phyloP scores from a whole-genome alignment of 1,140 invertebrate genomes.

The Acromyrmex charruanus region DNA sequence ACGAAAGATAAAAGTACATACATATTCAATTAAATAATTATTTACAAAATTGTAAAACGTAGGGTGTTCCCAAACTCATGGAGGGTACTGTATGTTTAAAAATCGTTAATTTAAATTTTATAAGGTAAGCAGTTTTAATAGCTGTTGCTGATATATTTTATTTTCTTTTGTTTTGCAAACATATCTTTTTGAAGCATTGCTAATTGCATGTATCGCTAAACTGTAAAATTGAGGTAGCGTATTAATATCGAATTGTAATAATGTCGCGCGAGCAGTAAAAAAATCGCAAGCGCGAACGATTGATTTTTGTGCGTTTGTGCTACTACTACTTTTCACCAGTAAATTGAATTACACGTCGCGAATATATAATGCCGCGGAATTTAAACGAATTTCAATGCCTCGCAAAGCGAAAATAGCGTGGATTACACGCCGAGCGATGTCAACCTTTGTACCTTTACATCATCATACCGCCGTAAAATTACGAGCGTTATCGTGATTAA shows the following conservation, averaged over 20 bases:
- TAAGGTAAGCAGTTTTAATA: background rate
- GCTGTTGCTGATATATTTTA: background rate
- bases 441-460: conserved; percentile 64
- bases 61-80: too few relatives aligned
- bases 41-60: too few relatives aligned
- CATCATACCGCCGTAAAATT: conserved; percentile 49
- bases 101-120: background rate
- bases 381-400: conserved; percentile 51
- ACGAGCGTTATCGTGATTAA: conserved; percentile 59
- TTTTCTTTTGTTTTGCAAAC: background rate
- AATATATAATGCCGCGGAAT: conserved; percentile 46
- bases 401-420: conserved; percentile 49
- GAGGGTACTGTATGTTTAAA: background rate
- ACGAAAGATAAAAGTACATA: too few relatives aligned
- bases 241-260: background rate
- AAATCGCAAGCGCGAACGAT: conserved; percentile 12
- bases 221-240: background rate
- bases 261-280: background rate
- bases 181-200: background rate
- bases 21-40: too few relatives aligned
- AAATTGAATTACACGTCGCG: conserved; percentile 50
- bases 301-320: background rate
- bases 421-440: conserved; percentile 44
- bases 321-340: conserved; percentile 13
- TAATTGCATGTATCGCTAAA: background rate